These are phyloP conservation scores for Thalpophila matura DNA, from an alignment of 2,888 invertebrate species.

Conservation along the genomic window DNA sequence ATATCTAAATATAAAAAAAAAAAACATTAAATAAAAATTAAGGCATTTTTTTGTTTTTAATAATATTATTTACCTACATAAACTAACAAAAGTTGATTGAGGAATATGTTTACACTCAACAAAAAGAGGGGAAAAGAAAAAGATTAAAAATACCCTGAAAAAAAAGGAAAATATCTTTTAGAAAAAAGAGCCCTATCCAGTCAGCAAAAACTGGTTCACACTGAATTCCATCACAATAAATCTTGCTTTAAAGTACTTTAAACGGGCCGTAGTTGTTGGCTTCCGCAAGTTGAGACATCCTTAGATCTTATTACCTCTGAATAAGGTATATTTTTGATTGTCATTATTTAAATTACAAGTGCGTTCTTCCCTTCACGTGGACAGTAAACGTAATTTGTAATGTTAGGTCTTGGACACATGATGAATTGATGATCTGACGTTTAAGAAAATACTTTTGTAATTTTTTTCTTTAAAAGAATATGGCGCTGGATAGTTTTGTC, in stretches of 20 bases:
- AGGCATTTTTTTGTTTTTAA: no score
- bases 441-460: not conserved
- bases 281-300: constrained; percentile 46
- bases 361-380: constrained; percentile 77
- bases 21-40: no score
- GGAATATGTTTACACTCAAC: no score
- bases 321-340: constrained; percentile 66
- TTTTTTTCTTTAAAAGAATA: no score
- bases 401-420: constrained; percentile 25
- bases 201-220: constrained; percentile 72
- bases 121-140: not conserved
- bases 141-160: not conserved
- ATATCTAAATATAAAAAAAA: no score
- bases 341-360: constrained; percentile 71
- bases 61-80: no score
- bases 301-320: constrained; percentile 52
- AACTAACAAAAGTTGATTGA: no score
- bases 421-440: constrained; percentile 5
- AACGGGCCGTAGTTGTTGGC: constrained; percentile 56
- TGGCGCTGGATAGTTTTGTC: not conserved
- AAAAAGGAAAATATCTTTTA: not conserved
- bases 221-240: constrained; percentile 75
- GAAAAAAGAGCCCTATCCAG: constrained; percentile 35
- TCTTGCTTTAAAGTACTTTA: constrained; percentile 70
- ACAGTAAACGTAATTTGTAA: constrained; percentile 25